These are phyloP conservation scores for Pristionchus arcanus DNA, from an alignment of 2,888 invertebrate species.

Conservation along the genomic window DNA sequence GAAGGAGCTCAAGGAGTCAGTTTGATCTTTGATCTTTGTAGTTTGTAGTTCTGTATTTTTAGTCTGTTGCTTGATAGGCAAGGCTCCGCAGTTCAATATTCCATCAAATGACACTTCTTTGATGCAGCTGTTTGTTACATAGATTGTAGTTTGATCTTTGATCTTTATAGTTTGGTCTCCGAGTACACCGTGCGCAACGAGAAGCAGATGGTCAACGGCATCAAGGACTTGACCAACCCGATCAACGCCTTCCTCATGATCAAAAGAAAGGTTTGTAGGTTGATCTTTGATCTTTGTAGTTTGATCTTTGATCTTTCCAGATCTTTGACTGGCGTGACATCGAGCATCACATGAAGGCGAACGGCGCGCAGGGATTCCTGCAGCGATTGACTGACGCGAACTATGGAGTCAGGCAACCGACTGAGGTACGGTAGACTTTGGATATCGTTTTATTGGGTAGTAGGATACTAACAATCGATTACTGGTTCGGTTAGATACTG, in stretches of 20 bases:
- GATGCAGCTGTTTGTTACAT: conserved; percentile 62
- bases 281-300: conserved; percentile 16
- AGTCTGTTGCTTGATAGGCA: no score
- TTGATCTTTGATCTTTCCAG: neutral
- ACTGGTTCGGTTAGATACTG: no score
- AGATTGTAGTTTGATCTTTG: neutral
- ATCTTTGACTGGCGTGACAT: conserved; percentile 65
- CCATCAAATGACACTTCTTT: neutral
- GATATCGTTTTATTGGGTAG: no score
- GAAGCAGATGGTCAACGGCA: conserved; percentile 70
- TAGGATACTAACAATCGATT: no score
- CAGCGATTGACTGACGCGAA: conserved; percentile 65
- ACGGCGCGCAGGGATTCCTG: conserved; percentile 72
- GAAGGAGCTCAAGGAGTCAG: conserved; percentile 69
- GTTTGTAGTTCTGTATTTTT: neutral
- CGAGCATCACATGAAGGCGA: conserved; percentile 72
- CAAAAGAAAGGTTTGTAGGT: conserved; percentile 80
- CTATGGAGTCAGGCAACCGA: conserved; percentile 81
- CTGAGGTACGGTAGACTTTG: conserved; percentile 82
- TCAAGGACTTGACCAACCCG: conserved; percentile 80
- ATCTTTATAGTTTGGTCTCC: conserved; percentile 64
- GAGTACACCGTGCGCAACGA: conserved; percentile 74
- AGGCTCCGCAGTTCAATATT: no score
- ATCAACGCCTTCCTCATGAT: conserved; percentile 82
- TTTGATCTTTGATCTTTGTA: conserved; percentile 17